phyloP scores from a whole-genome alignment of 2,113 vertebrate species.

The Gadus chalcogrammus region DNA sequence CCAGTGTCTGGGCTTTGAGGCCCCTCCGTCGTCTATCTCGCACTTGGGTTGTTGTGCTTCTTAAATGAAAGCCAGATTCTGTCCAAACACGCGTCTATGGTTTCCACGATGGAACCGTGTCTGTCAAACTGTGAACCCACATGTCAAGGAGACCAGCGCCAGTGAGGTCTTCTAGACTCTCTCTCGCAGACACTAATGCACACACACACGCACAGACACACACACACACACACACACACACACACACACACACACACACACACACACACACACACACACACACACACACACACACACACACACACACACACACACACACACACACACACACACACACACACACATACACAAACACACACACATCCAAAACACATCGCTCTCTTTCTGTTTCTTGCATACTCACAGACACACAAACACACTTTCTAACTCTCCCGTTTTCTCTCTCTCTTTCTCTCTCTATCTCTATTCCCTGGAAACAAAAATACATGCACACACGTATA shows the following conservation, averaged over 20 bases:
- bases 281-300: neutral
- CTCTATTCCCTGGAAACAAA: neutral
- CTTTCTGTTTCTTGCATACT: neutral
- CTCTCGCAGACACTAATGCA: neutral
- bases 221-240: neutral
- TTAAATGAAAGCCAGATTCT: constrained; percentile 67
- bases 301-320: neutral
- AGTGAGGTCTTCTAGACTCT: constrained; percentile 39
- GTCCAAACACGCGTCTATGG: constrained; percentile 52
- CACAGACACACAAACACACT: constrained; percentile 7
- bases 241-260: neutral
- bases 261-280: neutral
- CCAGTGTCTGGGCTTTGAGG: constrained; percentile 49
- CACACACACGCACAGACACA: neutral
- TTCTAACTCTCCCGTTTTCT: constrained; percentile 14
- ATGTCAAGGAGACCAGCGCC: constrained; percentile 49
- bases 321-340: neutral
- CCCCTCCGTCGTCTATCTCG: constrained; percentile 48
- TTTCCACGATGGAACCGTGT: constrained; percentile 51
- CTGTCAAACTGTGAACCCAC: constrained; percentile 55
- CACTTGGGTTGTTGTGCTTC: constrained; percentile 49
- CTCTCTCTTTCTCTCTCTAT: neutral
- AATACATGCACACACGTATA: neutral
- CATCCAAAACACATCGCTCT: neutral
- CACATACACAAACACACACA: neutral